A percentile compares a stretch with the other conserved stretches of the same genome.
phyloP scores from a whole-genome alignment of 1,140 invertebrate genomes.

The Asbolus verrucosus region DNA sequence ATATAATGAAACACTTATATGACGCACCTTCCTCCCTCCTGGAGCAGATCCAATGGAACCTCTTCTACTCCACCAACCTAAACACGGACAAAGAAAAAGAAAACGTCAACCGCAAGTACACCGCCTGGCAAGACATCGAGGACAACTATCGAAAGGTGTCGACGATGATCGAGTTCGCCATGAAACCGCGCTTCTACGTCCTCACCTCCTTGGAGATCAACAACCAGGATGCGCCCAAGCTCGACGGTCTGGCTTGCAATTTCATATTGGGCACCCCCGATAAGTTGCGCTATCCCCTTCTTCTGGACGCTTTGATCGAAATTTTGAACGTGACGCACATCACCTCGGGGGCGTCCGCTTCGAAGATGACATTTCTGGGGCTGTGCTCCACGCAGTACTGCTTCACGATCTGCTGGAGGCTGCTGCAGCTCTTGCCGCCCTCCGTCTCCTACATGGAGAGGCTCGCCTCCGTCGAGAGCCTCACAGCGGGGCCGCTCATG shows the following conservation, averaged over 20 bases:
- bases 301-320: slow-evolving; percentile 88
- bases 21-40: slow-evolving; percentile 83
- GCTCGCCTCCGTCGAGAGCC: slow-evolving; percentile 73
- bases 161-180: slow-evolving; percentile 79
- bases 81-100: slow-evolving; percentile 69
- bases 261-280: slow-evolving; percentile 92
- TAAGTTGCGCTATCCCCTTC: slow-evolving; percentile 87
- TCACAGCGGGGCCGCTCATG: slow-evolving; percentile 70
- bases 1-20: slow-evolving; percentile 95
- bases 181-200: slow-evolving; percentile 89
- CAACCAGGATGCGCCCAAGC: slow-evolving; percentile 85
- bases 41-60: slow-evolving; percentile 89
- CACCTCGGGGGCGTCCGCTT: slow-evolving; percentile 63
- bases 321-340: slow-evolving; percentile 79
- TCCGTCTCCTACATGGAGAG: slow-evolving; percentile 88
- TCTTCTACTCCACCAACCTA: slow-evolving; percentile 77
- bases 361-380: slow-evolving; percentile 74
- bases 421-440: slow-evolving; percentile 86
- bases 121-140: slow-evolving; percentile 83
- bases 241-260: slow-evolving; percentile 94
- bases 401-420: slow-evolving; percentile 86
- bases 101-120: slow-evolving; percentile 75
- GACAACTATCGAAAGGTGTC: slow-evolving; percentile 81
- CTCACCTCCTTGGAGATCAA: slow-evolving; percentile 81
- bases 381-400: slow-evolving; percentile 91